Evolutionary conservation across 2,797 vertebrate genomes (phyloP), one percentile per base, ranked within the genome.

Genomic region (Diceros bicornis): DNA sequence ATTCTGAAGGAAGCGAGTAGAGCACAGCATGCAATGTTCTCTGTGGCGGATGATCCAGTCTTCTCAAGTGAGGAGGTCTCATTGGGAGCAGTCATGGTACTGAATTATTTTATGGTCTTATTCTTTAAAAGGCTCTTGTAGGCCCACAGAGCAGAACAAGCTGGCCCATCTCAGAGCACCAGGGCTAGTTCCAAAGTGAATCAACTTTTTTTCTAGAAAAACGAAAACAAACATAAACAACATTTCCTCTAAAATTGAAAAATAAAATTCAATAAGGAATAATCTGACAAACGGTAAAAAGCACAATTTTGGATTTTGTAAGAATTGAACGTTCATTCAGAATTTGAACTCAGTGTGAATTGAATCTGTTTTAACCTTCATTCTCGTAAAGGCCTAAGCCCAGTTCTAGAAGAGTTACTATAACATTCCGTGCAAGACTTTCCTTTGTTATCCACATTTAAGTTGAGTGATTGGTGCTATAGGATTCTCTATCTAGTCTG

Each of bases 21-120:
- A 66, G 90, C 25, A 90, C 94, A 92, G 89, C 32, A 83, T 91
- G 64, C 44, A 32, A 2, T 82, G 90, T 97, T 94, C 97, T 95
- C 57, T 17, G 37, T 89, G 84, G 71, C 13, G 0, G 55, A 69
- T 4, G 29, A 47, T 88, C 66, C 52, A n/a, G 13, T 64, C 90
- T 96, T 75, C 89, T 81, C 64, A 37, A 29, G 89, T 89, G 64
- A 96, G 96, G 62, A 64, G 69, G 57, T 71, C 89, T 97, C 79
- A n/a, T 20, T 92, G 89, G 82, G 86, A 81, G 44, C 55, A 84
- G 75, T 93, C 59, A 82, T 41, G 79, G 93, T 62, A 34, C 59
- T 86, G 87, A 92, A 86, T 82, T 93, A 77, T 94, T 95, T 97
- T 94, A 91, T 96, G 72, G 18, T 64, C 92, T 97, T 88, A 37